Evolutionary conservation across 2,888 invertebrate species (phyloP).

Genomic region (Oxystoma pomonae): DNA sequence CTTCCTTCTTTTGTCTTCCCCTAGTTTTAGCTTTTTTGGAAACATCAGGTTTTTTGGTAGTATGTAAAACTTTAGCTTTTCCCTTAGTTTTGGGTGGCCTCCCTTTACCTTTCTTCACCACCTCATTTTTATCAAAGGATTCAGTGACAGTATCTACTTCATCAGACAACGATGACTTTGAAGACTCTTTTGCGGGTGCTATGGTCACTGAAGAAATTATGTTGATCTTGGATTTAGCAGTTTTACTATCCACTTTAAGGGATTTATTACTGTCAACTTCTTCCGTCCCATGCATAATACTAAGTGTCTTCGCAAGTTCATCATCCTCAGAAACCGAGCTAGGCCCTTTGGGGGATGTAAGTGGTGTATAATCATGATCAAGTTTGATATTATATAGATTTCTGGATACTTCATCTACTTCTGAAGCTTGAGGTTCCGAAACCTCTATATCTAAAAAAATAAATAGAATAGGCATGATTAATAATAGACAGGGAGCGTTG

Average conservation of each 20-base stretch:
- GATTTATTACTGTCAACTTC: conserved; percentile 25
- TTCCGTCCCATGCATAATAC: conserved; percentile 41
- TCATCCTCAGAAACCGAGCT: conserved; percentile 40
- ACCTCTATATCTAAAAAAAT: conserved; percentile 28
- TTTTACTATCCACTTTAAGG: conserved; percentile 1
- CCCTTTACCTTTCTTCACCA: not conserved
- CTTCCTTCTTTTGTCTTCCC: conserved; percentile 8
- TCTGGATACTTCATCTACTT: conserved; percentile 48
- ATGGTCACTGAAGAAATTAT: conserved; percentile 17
- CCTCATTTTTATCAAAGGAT: not conserved
- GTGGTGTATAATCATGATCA: conserved; percentile 78
- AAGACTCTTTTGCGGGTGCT: not conserved
- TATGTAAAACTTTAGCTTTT: not conserved
- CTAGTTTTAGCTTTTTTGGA: not conserved
- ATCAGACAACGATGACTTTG: not conserved
- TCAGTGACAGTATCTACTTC: not conserved
- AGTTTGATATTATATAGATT: conserved; percentile 59
- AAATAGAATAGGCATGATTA: too few species aligned
- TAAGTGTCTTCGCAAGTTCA: conserved; percentile 45
- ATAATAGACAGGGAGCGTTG: too few species aligned
- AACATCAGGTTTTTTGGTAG: not conserved
- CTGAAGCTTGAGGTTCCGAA: conserved; percentile 22
- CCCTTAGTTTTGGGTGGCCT: not conserved
- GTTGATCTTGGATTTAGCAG: conserved; percentile 11
- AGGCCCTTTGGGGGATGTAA: conserved; percentile 60